These are phyloP conservation scores for Hyperopisus bebe DNA, from an alignment of 2,113 vertebrate genomes.

Conservation along the genomic window DNA sequence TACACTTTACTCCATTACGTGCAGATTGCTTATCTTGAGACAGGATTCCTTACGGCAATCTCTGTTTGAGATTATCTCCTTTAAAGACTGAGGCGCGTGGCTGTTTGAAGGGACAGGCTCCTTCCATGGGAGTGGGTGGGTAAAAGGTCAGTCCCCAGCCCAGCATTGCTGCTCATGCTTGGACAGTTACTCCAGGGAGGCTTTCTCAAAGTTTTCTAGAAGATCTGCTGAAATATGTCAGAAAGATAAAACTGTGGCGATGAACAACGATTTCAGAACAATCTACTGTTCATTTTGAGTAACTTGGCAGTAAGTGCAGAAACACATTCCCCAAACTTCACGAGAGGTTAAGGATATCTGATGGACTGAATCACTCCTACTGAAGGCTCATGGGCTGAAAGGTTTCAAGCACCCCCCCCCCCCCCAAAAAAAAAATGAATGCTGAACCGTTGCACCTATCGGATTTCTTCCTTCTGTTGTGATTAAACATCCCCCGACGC, in stretches of 20 bases:
- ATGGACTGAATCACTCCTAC: not conserved
- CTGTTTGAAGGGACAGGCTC: not conserved
- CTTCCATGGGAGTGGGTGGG: not conserved
- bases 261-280: not conserved
- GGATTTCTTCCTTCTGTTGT: not conserved
- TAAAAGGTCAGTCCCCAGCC: not conserved
- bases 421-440: not conserved
- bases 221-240: not conserved
- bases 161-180: not conserved
- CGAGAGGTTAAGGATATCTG: not conserved
- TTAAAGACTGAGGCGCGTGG: constrained; percentile 24
- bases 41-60: constrained; percentile 31
- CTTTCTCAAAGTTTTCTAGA: not conserved
- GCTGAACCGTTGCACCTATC: not conserved
- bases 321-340: not conserved
- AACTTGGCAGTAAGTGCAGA: no score
- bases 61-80: constrained; percentile 30
- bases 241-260: not conserved
- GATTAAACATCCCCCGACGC: constrained; percentile 15
- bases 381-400: not conserved
- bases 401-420: not conserved
- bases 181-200: not conserved
- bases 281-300: not conserved
- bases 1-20: constrained; percentile 25
- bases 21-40: constrained; percentile 33